Evolutionary conservation across 1,140 invertebrate genomes (phyloP).

Genomic region (Eurosta solidaginis): DNA sequence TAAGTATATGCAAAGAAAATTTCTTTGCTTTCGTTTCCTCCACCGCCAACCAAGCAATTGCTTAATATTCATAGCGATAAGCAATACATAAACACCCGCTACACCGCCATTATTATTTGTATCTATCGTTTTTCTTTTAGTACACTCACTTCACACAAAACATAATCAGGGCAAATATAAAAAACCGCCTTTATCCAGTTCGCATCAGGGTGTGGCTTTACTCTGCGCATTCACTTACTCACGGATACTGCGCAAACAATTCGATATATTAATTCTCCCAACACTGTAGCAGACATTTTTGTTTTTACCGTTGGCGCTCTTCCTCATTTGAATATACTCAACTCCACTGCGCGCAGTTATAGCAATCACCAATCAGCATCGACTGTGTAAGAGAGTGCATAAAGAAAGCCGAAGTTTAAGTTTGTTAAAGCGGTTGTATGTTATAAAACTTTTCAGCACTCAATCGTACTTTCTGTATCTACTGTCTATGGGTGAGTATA

Average conservation of each 20-base stretch:
- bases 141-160: background rate
- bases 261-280: background rate
- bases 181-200: too few relatives aligned
- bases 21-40: background rate
- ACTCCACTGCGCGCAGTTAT: background rate
- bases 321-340: conserved; percentile 1
- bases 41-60: background rate
- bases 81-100: background rate
- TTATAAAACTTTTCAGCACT: too few relatives aligned
- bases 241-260: background rate
- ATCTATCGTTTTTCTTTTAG: background rate
- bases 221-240: background rate
- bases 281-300: background rate
- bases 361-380: background rate
- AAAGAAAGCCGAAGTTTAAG: background rate
- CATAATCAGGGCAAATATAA: background rate
- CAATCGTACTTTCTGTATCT: too few relatives aligned
- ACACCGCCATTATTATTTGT: background rate
- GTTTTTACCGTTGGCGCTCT: conserved; percentile 19
- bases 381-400: background rate
- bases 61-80: background rate
- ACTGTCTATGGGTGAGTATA: background rate
- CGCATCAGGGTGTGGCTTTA: background rate
- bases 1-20: background rate
- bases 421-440: too few relatives aligned